phyloP scores from a whole-genome alignment of 23 tunicate genomes.

The Oikopleura vanhoeffeni region DNA sequence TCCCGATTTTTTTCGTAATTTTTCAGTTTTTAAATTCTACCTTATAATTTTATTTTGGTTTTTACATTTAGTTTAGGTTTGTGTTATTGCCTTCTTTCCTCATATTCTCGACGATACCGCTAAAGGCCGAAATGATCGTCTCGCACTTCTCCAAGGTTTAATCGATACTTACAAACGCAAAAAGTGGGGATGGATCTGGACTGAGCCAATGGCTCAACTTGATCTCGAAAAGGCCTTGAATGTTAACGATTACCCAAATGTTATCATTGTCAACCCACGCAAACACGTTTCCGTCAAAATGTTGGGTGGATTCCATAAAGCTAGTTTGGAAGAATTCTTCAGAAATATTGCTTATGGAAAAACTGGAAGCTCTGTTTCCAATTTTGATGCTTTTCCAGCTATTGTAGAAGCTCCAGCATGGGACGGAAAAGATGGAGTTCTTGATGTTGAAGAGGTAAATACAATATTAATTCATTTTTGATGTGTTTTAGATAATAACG shows the following conservation, averaged over 20 bases:
- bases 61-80: slow-evolving; percentile 17
- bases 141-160: slow-evolving; percentile 30
- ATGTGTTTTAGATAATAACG: too few relatives aligned
- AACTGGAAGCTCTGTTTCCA: slow-evolving; percentile 1
- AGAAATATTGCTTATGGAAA: slow-evolving; percentile 11
- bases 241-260: slow-evolving; percentile 27
- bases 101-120: slow-evolving; percentile 52
- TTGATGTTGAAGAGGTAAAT: slow-evolving; percentile 1
- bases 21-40: too few relatives aligned
- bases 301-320: not conserved
- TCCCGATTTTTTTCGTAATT: too few relatives aligned
- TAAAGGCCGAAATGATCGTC: slow-evolving; percentile 40
- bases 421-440: slow-evolving; percentile 3
- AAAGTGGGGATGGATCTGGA: slow-evolving; percentile 94
- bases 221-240: slow-evolving; percentile 46
- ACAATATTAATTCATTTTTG: too few relatives aligned
- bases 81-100: slow-evolving; percentile 67
- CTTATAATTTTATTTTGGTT: too few relatives aligned
- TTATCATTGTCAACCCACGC: slow-evolving; percentile 4
- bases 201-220: slow-evolving; percentile 32
- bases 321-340: not conserved
- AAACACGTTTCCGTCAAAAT: slow-evolving; percentile 8
- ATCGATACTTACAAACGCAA: slow-evolving; percentile 76
- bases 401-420: not conserved
- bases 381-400: not conserved